A percentile compares a stretch with the other conserved stretches of the same genome.
phyloP scores from a whole-genome alignment of 1,140 invertebrate species.

The Phocides pigmalion region DNA sequence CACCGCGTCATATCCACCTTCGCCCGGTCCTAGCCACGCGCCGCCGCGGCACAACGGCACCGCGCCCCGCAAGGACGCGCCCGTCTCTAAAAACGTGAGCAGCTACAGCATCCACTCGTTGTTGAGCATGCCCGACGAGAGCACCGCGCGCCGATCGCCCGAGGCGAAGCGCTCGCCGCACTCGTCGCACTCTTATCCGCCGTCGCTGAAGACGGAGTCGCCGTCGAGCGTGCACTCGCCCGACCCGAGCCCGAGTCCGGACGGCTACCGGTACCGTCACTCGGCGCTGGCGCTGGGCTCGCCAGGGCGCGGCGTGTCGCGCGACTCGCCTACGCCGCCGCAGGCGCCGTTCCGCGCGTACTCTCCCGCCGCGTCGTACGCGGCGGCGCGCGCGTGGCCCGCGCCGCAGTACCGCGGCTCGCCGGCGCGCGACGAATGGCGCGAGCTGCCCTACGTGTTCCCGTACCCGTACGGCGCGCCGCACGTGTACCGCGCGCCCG shows the following conservation, averaged over 20 bases:
- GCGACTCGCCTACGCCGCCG: conserved; percentile 54
- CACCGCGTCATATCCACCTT: conserved; percentile 69
- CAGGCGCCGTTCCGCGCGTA: conserved; percentile 46
- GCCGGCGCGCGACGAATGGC: conserved; percentile 55
- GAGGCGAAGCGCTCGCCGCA: conserved; percentile 66
- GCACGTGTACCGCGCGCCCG: conserved; percentile 59
- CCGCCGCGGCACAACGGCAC: conserved; percentile 55
- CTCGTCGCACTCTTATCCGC: conserved; percentile 63
- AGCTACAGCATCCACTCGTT: conserved; percentile 92
- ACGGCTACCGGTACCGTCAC: conserved; percentile 66
- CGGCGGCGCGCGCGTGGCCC: conserved; percentile 27
- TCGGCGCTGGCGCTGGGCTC: conserved; percentile 55
- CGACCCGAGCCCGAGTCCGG: conserved; percentile 70
- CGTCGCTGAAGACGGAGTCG: conserved; percentile 70
- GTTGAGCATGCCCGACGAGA: conserved; percentile 84
- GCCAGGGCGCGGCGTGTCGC: conserved; percentile 44
- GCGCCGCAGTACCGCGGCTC: conserved; percentile 13
- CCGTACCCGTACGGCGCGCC: conserved; percentile 52
- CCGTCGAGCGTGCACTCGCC: conserved; percentile 71
- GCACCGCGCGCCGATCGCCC: conserved; percentile 57
- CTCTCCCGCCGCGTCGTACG: conserved; percentile 34
- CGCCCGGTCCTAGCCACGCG: conserved; percentile 67
- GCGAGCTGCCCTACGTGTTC: conserved; percentile 45
- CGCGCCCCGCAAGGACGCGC: conserved; percentile 52
- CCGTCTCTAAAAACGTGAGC: conserved; percentile 84